Conservation (phyloP, 2,888 invertebrate species). For the Drymonia ruficornis region DNA sequence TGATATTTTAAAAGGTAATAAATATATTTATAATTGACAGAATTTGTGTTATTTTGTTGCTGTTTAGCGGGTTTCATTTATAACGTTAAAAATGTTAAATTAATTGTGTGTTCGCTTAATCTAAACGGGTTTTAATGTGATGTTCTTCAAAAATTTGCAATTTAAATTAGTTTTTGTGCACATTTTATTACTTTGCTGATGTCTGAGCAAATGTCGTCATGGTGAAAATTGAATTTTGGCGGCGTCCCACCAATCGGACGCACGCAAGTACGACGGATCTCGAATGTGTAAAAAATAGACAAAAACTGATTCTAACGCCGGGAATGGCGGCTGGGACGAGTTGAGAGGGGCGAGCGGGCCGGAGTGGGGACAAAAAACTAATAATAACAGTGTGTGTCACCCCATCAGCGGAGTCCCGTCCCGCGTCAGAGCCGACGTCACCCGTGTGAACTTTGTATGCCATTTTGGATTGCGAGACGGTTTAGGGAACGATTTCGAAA, state of each 20-base stretch:
- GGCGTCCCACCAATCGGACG: constrained; percentile 25
- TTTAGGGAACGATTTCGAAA: constrained; percentile 39
- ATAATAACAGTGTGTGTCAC: constrained; percentile 81
- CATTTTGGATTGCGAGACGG: constrained; percentile 62
- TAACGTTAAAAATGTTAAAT: not conserved
- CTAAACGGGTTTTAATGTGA: not conserved
- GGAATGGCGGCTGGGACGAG: constrained; percentile 71
- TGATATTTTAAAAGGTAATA: constrained; percentile 13
- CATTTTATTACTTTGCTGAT: constrained; percentile 1
- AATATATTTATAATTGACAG: constrained; percentile 6
- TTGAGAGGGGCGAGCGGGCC: constrained; percentile 56
- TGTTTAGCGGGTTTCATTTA: not conserved
- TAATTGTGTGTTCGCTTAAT: not conserved
- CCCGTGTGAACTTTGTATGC: constrained; percentile 64
- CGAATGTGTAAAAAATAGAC: constrained; percentile 58
- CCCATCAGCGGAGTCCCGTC: constrained; percentile 72
- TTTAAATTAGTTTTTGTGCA: constrained; percentile 1
- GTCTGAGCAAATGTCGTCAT: not conserved
- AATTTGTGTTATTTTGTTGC: constrained; percentile 2
- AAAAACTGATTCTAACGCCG: constrained; percentile 70
- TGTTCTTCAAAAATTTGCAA: not conserved
- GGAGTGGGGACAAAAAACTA: constrained; percentile 81
- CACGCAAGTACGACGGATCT: constrained; percentile 43
- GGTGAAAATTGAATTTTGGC: constrained; percentile 17
- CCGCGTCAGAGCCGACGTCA: constrained; percentile 67